These are phyloP conservation scores for Paralichthys olivaceus DNA, from an alignment of 2,113 vertebrate species.

Conservation along the genomic window DNA sequence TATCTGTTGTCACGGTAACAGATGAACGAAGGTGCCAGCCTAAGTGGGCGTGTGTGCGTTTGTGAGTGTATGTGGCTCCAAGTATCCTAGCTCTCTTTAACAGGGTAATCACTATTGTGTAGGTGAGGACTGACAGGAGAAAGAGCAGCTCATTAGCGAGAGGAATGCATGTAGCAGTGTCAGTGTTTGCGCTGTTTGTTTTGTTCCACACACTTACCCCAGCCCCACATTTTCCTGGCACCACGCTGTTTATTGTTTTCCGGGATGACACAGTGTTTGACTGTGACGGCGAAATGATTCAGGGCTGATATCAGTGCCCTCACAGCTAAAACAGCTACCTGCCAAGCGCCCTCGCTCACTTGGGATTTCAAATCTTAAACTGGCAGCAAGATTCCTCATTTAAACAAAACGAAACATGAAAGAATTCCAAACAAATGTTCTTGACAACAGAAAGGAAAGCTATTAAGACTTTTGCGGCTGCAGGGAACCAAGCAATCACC, in stretches of 20 bases:
- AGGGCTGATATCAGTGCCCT: not conserved
- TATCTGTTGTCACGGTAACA: constrained; percentile 79
- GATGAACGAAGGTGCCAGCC: constrained; percentile 9
- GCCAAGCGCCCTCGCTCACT: not conserved
- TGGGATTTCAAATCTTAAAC: not conserved
- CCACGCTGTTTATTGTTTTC: constrained; percentile 51
- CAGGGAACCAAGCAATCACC: not conserved
- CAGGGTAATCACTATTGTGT: constrained; percentile 43
- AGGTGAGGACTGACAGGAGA: constrained; percentile 49
- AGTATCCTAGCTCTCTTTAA: constrained; percentile 38
- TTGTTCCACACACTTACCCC: constrained; percentile 25
- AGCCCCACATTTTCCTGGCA: constrained; percentile 40
- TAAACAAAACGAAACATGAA: constrained; percentile 12
- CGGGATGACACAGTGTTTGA: constrained; percentile 21
- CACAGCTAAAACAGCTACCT: not conserved
- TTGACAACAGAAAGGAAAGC: not conserved
- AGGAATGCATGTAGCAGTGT: constrained; percentile 26
- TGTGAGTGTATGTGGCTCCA: not conserved
- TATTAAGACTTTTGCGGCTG: not conserved
- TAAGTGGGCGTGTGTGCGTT: not conserved
- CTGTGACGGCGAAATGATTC: constrained; percentile 31
- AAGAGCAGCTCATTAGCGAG: constrained; percentile 64
- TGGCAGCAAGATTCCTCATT: not conserved
- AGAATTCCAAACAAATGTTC: not conserved
- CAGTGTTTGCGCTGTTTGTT: constrained; percentile 44